Evolutionary conservation across 1,140 invertebrate species (phyloP).

Genomic region (Tetraneura akinire): DNA sequence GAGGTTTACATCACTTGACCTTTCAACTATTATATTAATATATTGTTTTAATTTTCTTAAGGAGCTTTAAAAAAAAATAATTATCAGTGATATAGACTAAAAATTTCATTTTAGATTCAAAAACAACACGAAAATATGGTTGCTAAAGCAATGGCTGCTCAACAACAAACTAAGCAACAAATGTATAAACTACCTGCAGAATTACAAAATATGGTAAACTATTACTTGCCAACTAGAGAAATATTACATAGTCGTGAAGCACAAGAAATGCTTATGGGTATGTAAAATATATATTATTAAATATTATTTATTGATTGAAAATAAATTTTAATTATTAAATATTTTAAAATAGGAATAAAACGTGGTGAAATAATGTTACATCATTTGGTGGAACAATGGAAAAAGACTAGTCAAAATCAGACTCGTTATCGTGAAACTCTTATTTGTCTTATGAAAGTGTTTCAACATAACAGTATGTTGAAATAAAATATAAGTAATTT

Average conservation of each 20-base stretch:
- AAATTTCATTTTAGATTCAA: slow-evolving; percentile 32
- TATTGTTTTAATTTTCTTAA: too few species aligned
- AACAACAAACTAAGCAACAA: slow-evolving; percentile 41
- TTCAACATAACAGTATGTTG: slow-evolving; percentile 48
- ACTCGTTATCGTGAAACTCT: slow-evolving; percentile 73
- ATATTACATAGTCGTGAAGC: slow-evolving; percentile 72
- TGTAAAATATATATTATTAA: slow-evolving; percentile 42
- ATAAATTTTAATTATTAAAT: background rate
- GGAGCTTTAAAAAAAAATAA: background rate
- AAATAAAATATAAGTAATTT: background rate
- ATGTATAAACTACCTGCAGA: slow-evolving; percentile 62
- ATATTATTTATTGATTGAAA: background rate
- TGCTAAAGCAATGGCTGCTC: slow-evolving; percentile 44
- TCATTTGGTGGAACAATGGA: slow-evolving; percentile 73
- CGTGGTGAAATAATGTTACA: slow-evolving; percentile 73
- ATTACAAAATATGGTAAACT: slow-evolving; percentile 63
- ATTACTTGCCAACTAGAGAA: slow-evolving; percentile 62
- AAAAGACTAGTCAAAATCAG: slow-evolving; percentile 70
- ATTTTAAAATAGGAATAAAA: slow-evolving; percentile 63
- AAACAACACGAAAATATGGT: slow-evolving; percentile 50
- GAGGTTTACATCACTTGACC: too few species aligned
- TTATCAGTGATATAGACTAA: too few species aligned
- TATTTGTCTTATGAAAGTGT: slow-evolving; percentile 66
- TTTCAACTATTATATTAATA: too few species aligned
- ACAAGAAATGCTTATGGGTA: slow-evolving; percentile 72